These are phyloP conservation scores for Lucifuga dentata DNA, from an alignment of 2,113 vertebrate genomes.

Conservation along the genomic window DNA sequence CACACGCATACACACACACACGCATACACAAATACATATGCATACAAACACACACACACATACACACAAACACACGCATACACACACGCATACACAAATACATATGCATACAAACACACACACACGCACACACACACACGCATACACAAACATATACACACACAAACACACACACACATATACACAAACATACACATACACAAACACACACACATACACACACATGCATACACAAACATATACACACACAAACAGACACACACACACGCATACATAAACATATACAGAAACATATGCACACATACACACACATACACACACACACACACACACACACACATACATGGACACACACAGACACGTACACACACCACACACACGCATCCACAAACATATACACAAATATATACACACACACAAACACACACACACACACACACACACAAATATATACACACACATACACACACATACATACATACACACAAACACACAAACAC, in stretches of 20 bases:
- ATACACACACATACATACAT: background rate
- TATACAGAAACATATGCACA: background rate
- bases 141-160: too few species aligned
- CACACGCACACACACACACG: slow-evolving; percentile 1
- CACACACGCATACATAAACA: background rate
- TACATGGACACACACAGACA: slow-evolving; percentile 63
- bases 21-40: too few species aligned
- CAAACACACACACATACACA: background rate
- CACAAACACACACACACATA: background rate
- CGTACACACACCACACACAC: background rate
- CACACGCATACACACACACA: background rate
- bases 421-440: too few species aligned
- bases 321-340: slow-evolving; percentile 1
- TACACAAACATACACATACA: background rate
- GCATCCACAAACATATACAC: background rate
- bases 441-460: slow-evolving; percentile 62
- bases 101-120: slow-evolving; percentile 42
- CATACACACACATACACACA: background rate
- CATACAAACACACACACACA: too few species aligned
- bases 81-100: background rate
- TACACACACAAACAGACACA: background rate
- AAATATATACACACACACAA: slow-evolving; percentile 40
- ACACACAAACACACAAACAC: background rate
- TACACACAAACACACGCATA: background rate
- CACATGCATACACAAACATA: too few species aligned